Evolutionary conservation across 2,113 vertebrate species (phyloP).

Genomic region (Lampris megalopsis): DNA sequence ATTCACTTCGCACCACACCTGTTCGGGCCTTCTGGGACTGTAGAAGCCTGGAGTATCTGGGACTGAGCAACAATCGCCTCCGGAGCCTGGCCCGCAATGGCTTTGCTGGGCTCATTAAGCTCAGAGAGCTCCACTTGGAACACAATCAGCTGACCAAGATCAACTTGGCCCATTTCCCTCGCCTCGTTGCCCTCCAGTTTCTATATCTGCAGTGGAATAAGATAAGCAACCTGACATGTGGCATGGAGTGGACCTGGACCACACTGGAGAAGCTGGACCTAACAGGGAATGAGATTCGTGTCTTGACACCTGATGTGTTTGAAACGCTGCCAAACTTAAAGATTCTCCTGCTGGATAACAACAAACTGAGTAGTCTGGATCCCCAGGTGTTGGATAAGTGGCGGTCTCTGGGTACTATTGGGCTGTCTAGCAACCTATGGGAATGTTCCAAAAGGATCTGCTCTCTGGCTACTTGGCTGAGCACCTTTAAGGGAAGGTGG

Average conservation of each 20-base stretch:
- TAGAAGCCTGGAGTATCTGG: slow-evolving; percentile 97
- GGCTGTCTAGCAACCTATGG: slow-evolving; percentile 97
- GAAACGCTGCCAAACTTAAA: slow-evolving; percentile 97
- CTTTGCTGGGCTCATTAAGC: slow-evolving; percentile 98
- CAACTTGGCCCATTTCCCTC: slow-evolving; percentile 98
- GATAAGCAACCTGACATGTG: slow-evolving; percentile 96
- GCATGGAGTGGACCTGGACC: slow-evolving; percentile 98
- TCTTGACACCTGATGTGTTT: slow-evolving; percentile 92
- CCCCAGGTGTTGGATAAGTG: slow-evolving; percentile 90
- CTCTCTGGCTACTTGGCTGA: slow-evolving; percentile 93
- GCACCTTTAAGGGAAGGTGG: slow-evolving; percentile 96
- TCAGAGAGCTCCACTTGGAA: slow-evolving; percentile 98
- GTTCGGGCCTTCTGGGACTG: slow-evolving; percentile 98
- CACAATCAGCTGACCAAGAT: slow-evolving; percentile 99
- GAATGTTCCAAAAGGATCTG: slow-evolving; percentile 98
- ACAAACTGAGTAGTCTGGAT: slow-evolving; percentile 94
- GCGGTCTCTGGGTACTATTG: slow-evolving; percentile 89
- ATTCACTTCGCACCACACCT: slow-evolving; percentile 96
- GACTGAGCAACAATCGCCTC: slow-evolving; percentile 96
- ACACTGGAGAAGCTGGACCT: slow-evolving; percentile 97
- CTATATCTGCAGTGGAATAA: slow-evolving; percentile 99
- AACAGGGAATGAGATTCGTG: slow-evolving; percentile 95
- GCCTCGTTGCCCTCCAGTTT: slow-evolving; percentile 94
- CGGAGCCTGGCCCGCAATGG: slow-evolving; percentile 97
- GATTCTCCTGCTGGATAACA: slow-evolving; percentile 96